A percentile compares a stretch with the other conserved stretches of the same genome.
These are phyloP conservation scores for Loriculus beryllinus DNA, from an alignment of 2,797 vertebrate genomes.

Conservation along the genomic window DNA sequence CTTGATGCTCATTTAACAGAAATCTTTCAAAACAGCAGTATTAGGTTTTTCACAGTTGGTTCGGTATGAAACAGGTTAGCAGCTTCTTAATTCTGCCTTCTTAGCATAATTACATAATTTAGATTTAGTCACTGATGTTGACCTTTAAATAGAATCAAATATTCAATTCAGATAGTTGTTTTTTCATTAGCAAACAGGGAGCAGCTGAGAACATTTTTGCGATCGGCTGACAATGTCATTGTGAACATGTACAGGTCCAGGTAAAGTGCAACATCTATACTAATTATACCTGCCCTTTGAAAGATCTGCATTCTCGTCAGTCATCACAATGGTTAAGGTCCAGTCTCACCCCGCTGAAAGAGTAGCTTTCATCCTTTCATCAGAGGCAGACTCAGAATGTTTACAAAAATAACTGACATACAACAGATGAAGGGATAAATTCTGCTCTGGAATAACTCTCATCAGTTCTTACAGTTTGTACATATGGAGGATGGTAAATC, in stretches of 20 bases:
- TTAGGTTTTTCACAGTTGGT: slow-evolving; percentile 31
- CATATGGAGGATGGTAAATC: not conserved
- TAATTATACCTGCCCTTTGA: not conserved
- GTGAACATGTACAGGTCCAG: not conserved
- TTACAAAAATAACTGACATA: slow-evolving; percentile 3
- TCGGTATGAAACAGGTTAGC: slow-evolving; percentile 20
- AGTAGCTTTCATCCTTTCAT: slow-evolving; percentile 6
- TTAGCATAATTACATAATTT: slow-evolving; percentile 53
- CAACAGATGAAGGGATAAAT: slow-evolving; percentile 10
- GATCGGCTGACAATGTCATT: not conserved
- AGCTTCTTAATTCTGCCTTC: slow-evolving; percentile 48
- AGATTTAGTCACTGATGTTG: slow-evolving; percentile 32
- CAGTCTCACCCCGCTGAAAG: not conserved
- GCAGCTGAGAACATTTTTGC: not conserved
- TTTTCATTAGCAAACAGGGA: slow-evolving; percentile 17
- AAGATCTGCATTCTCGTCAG: not conserved
- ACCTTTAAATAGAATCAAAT: slow-evolving; percentile 53
- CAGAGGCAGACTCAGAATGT: not conserved
- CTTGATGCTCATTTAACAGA: slow-evolving; percentile 44
- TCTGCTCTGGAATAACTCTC: not conserved
- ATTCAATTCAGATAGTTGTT: slow-evolving; percentile 37
- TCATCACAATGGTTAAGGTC: not conserved
- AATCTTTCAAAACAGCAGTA: slow-evolving; percentile 53
- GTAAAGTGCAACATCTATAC: not conserved
- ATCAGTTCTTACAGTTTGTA: not conserved